Conservation (phyloP, 2,888 invertebrate genomes). For the Embidobia sp. region DNA sequence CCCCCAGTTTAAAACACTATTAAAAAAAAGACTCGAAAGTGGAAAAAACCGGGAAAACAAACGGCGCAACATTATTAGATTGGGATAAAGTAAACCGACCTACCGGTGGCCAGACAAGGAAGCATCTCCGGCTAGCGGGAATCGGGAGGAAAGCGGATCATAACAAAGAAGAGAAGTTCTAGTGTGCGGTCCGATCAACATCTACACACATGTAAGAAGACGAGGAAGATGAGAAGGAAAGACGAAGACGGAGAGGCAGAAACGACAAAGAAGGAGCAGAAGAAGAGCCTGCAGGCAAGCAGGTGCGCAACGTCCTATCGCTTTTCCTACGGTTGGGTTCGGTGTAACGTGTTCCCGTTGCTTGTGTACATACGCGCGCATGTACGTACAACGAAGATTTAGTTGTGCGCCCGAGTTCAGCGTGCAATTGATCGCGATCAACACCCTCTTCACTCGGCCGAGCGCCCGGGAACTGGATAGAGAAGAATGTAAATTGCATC, state of each 20-base stretch:
- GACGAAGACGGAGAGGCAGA: too few relatives aligned
- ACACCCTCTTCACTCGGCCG: slow-evolving; percentile 66
- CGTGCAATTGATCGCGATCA: slow-evolving; percentile 72
- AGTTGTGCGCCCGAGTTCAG: slow-evolving; percentile 53
- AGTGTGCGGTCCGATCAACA: slow-evolving; percentile 19
- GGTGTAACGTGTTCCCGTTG: slow-evolving; percentile 58
- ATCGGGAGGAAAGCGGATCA: too few relatives aligned
- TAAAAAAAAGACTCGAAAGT: too few relatives aligned
- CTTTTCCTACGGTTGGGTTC: slow-evolving; percentile 67
- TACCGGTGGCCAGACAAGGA: too few relatives aligned
- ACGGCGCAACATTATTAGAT: too few relatives aligned
- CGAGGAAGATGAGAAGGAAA: slow-evolving; percentile 1
- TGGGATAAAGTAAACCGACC: too few relatives aligned
- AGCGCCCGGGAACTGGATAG: slow-evolving; percentile 66
- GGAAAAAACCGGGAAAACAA: too few relatives aligned
- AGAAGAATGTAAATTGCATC: slow-evolving; percentile 76
- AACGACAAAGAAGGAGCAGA: slow-evolving; percentile 24
- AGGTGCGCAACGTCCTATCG: slow-evolving; percentile 77
- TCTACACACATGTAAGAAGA: slow-evolving; percentile 29
- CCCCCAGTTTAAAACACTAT: too few relatives aligned
- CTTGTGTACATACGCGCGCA: slow-evolving; percentile 55
- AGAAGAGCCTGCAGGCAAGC: slow-evolving; percentile 74
- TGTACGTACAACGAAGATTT: slow-evolving; percentile 46
- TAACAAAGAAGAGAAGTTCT: too few relatives aligned
- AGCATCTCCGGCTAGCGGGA: too few relatives aligned